Base-by-base conservation (phyloP, 2,113 vertebrate species). In the Tupaia tana region DNA sequence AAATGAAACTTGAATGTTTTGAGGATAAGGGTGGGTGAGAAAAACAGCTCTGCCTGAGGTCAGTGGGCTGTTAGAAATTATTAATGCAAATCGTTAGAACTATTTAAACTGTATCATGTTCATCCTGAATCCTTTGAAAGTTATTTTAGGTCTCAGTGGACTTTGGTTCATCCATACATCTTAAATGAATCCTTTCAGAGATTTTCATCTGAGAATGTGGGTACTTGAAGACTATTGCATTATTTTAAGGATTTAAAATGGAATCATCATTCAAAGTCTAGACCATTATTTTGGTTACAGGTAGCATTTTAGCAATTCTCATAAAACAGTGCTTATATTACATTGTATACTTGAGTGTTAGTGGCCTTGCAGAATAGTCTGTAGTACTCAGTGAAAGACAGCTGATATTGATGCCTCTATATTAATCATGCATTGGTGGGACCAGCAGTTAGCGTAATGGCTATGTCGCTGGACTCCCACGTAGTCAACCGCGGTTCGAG, bases 151-250 rank as follows among this genome's bases (percentile, higher is more conserved):
- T 96, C 91, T 93, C 82, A 54, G 75, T 80, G 83, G 89, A 90
- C 79, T 94, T 89, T 69, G 75, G 56, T 29, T 97, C 91, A 94
- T 93, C 91, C 86, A 89, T 96, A 94, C 91, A 61, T 64, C 86
- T 97, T 90, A 85, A 59, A 67, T 73, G 95, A 84, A 86, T 89
- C n/a, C 86, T 95, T 73, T n/a, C 86, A 95, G 94, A 74, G 71
- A 56, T 95, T 97, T 94, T 83, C 82, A 97, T 88, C 87, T 86
- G 74, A 94, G 58, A 91, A 78, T 80, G 14, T 89, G 92, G 85
- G 34, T 91, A 56, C 89, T 96, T 95, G 59, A 29, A 92, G 90
- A 86, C 34, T 75, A 9, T 24, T 61, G 9, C 43, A 52, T 91
- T 90, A 58, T 93, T 96, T 86, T 56, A 80, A 94, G 61, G 67